phyloP scores from a whole-genome alignment of 1,140 invertebrate genomes.

The Cotesia typhae region DNA sequence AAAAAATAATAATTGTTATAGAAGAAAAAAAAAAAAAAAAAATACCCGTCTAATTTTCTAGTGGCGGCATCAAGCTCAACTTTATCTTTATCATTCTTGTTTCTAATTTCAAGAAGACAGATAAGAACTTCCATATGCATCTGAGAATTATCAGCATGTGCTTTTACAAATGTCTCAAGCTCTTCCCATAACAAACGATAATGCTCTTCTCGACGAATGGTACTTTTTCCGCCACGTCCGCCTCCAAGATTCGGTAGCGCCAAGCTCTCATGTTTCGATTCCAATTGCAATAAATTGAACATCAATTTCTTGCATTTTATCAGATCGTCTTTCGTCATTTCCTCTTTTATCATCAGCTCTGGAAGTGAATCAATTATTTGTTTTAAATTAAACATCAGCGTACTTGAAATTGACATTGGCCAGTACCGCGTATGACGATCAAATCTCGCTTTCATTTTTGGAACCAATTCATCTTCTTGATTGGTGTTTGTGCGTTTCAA shows the following conservation, averaged over 20 bases:
- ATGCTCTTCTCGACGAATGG: slow-evolving; percentile 82
- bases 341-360: slow-evolving; percentile 82
- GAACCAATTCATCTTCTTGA: slow-evolving; percentile 63
- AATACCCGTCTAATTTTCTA: slow-evolving; percentile 70
- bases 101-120: slow-evolving; percentile 83
- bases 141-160: slow-evolving; percentile 72
- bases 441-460: slow-evolving; percentile 74
- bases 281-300: slow-evolving; percentile 81
- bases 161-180: slow-evolving; percentile 83
- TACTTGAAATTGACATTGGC: slow-evolving; percentile 91
- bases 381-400: slow-evolving; percentile 88
- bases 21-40: slow-evolving; percentile 5
- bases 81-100: slow-evolving; percentile 71
- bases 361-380: slow-evolving; percentile 85
- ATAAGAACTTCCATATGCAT: slow-evolving; percentile 82
- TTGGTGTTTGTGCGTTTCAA: slow-evolving; percentile 63
- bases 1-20: background rate
- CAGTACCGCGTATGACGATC: slow-evolving; percentile 87
- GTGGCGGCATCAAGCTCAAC: slow-evolving; percentile 72
- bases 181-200: slow-evolving; percentile 91
- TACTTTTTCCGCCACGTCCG: slow-evolving; percentile 68
- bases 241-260: slow-evolving; percentile 72
- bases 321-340: slow-evolving; percentile 84
- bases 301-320: slow-evolving; percentile 89
- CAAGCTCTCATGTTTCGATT: slow-evolving; percentile 84